These are phyloP conservation scores for Styela plicata DNA, from an alignment of 23 tunicate genomes.

Conservation along the genomic window DNA sequence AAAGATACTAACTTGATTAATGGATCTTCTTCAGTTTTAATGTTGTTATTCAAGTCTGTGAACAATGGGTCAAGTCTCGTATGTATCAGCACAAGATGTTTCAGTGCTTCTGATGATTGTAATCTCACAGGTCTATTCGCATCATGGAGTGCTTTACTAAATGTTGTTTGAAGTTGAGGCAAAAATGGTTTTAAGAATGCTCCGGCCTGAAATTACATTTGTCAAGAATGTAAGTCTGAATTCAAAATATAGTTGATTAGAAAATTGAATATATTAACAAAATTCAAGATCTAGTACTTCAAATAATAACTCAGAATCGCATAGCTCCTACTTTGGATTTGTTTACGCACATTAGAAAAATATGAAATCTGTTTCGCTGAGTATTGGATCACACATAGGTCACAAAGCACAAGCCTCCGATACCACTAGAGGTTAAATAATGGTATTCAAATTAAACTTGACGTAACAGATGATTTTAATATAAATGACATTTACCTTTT, in stretches of 20 bases:
- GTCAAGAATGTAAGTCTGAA: too few species aligned
- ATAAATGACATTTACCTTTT: constrained; percentile 55
- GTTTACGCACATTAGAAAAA: too few species aligned
- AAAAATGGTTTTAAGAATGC: constrained; percentile 81
- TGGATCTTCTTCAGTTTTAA: constrained; percentile 47
- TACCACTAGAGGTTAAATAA: not conserved
- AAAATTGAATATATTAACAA: too few species aligned
- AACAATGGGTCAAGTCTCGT: constrained; percentile 79
- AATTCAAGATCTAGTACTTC: too few species aligned
- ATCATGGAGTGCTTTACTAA: constrained; percentile 90
- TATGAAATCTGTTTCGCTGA: too few species aligned
- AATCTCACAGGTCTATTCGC: constrained; percentile 66
- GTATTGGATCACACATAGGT: not conserved
- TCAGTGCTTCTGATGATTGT: constrained; percentile 73
- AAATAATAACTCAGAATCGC: too few species aligned
- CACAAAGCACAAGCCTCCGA: not conserved
- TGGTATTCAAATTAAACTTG: not conserved
- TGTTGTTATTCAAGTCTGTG: constrained; percentile 63
- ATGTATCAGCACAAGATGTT: constrained; percentile 67
- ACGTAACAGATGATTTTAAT: not conserved
- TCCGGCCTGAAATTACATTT: constrained; percentile 71
- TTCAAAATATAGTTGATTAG: too few species aligned
- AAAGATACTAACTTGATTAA: constrained; percentile 33
- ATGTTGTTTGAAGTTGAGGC: constrained; percentile 96
- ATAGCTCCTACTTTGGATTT: too few species aligned